Evolutionary conservation across 2,888 invertebrate genomes (phyloP).

Genomic region (Aspidiotus rigidus): DNA sequence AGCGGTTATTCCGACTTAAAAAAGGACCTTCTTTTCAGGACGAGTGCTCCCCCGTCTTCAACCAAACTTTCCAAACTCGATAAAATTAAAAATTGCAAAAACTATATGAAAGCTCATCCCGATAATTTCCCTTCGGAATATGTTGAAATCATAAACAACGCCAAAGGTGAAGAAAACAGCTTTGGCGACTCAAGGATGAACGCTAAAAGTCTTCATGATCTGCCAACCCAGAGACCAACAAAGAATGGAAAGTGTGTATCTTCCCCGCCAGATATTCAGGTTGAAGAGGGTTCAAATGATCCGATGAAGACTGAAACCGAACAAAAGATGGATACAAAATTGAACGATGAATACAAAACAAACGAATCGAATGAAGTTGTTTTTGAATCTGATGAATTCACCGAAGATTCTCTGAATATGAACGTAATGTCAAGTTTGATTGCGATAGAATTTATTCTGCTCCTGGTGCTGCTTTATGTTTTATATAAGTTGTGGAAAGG

Average conservation of each 20-base stretch:
- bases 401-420: constrained; percentile 1
- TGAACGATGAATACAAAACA: neutral
- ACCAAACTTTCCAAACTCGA: neutral
- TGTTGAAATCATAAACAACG: neutral
- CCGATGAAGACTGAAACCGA: neutral
- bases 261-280: neutral
- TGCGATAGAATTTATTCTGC: constrained; percentile 3
- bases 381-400: neutral
- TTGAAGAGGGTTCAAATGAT: neutral
- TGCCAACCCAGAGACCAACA: neutral
- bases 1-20: neutral
- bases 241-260: neutral
- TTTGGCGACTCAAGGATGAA: neutral
- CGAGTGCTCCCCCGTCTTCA: neutral
- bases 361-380: neutral
- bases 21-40: neutral
- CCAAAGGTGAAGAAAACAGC: neutral
- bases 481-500: constrained; percentile 20
- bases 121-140: neutral
- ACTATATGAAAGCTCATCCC: neutral
- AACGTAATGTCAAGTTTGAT: constrained; percentile 4
- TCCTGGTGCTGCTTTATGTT: constrained; percentile 3
- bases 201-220: neutral
- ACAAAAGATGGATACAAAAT: neutral
- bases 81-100: neutral